Base-by-base conservation (phyloP, 2,797 vertebrate species). In the Chaetodon trifasciatus region DNA sequence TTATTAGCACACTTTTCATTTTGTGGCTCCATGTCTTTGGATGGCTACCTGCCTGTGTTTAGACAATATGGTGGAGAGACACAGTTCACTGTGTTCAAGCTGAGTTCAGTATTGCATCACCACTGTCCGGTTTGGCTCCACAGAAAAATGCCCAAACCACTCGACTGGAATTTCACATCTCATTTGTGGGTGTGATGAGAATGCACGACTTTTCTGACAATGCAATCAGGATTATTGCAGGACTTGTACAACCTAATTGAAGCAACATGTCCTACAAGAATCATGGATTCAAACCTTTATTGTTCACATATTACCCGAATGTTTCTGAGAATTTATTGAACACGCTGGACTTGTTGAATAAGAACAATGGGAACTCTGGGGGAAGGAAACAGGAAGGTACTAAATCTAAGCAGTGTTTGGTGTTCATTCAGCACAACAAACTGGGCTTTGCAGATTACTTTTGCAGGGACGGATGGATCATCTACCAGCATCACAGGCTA, bases 1-100 rank as follows among this genome's bases (percentile, higher is more conserved):
- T 76, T 66, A 66, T 61, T 79, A 83, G 50, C 66, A 75, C 72
- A 83, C 70, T 72, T 83, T 62, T 79, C 50, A 71, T 71, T 76
- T 71, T 50, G 68, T 46, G 55, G 17, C 70, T 83, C 32, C 3
- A 16, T 75, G 61, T 77, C 39, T 70, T 79, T 63, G 77, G n/a
- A 74, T 73, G 71, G 70, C 44, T 58, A 73, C 58, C 52, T 80
- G 69, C 68, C 37, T 21, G 55, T 72, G 61, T 76, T 85, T 55
- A 52, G 72, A 74, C 52, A 83, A 72, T 63, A 68, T 23, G 56
- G 28, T 24, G 5, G 60, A 70, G 67, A 70, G 50, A 46, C 55
- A 37, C 40, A 62, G 69, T 58, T 70, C 17, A 63, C 3, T 28
- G 42, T 74, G 74, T 78, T 84, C 70, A 78, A 76, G 52, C 35